Percentiles rank a stretch among this genome's conserved stretches.
Evolutionary conservation across 2,797 vertebrate species (phyloP).

Genomic region (Loriculus beryllinus): DNA sequence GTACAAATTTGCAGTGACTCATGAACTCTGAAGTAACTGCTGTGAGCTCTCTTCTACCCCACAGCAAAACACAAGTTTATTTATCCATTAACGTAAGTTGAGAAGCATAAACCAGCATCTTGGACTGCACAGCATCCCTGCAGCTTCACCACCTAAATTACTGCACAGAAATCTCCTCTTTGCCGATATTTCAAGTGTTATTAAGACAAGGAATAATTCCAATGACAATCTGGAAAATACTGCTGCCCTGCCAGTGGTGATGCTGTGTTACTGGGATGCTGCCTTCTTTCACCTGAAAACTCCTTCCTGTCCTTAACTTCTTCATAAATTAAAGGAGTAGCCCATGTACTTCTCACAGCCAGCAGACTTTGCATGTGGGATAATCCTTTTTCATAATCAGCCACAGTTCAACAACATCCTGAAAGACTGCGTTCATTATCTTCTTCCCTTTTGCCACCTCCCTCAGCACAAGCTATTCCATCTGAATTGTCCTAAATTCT

Average conservation of each 20-base stretch:
- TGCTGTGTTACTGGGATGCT: not conserved
- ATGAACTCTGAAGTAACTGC: not conserved
- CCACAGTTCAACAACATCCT: not conserved
- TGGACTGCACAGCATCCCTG: not conserved
- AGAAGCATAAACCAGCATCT: not conserved
- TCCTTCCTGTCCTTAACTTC: not conserved
- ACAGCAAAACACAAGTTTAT: slow-evolving; percentile 1
- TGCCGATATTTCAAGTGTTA: not conserved
- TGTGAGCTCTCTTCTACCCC: not conserved
- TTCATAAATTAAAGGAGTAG: not conserved
- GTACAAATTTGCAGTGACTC: slow-evolving; percentile 48
- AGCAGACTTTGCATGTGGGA: not conserved
- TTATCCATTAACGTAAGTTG: not conserved
- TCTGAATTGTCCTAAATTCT: not conserved
- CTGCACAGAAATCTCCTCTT: not conserved
- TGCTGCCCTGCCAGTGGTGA: not conserved
- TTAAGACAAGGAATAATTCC: not conserved
- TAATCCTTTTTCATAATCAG: not conserved
- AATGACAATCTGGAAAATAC: not conserved
- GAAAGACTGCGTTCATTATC: not conserved
- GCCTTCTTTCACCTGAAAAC: not conserved
- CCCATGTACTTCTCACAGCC: not conserved
- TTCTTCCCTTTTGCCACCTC: not conserved
- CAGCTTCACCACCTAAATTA: not conserved
- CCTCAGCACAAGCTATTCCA: not conserved